These are phyloP conservation scores for Tetranychus cinnabarinus DNA, from an alignment of 1,140 invertebrate species.

Conservation along the genomic window DNA sequence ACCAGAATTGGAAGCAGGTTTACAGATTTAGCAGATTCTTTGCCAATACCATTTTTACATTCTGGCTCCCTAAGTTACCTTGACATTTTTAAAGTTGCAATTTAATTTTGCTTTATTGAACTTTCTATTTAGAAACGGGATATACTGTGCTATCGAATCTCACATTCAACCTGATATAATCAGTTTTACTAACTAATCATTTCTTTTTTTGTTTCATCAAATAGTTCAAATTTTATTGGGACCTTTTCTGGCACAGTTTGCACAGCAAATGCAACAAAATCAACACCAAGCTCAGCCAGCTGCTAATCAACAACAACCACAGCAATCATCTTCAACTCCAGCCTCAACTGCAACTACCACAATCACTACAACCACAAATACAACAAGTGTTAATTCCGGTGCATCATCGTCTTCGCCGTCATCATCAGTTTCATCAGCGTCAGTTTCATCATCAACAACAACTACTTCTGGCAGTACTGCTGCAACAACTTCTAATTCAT, in stretches of 20 bases:
- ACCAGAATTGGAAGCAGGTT: too few species aligned
- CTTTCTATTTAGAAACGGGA: too few species aligned
- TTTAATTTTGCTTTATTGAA: too few species aligned
- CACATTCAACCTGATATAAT: not conserved
- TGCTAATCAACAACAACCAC: not conserved
- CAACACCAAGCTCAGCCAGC: not conserved
- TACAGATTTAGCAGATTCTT: too few species aligned
- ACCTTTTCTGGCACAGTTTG: not conserved
- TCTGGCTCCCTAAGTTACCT: too few species aligned
- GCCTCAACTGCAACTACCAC: conserved; percentile 9
- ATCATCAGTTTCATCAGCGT: not conserved
- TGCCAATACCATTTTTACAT: too few species aligned
- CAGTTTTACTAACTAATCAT: not conserved
- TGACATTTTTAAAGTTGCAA: too few species aligned
- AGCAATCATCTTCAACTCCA: not conserved
- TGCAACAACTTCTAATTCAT: not conserved
- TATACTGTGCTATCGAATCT: not conserved
- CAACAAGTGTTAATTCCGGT: not conserved
- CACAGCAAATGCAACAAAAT: not conserved
- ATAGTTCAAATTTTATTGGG: not conserved
- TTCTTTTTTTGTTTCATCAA: not conserved
- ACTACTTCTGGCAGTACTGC: not conserved
- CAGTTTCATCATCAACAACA: conserved; percentile 8
- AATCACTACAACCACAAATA: not conserved
- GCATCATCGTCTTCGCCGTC: not conserved